Evolutionary conservation across 2,888 invertebrate genomes (phyloP), one percentile per base, ranked within the genome.

Genomic region (Cheilosia pagana): DNA sequence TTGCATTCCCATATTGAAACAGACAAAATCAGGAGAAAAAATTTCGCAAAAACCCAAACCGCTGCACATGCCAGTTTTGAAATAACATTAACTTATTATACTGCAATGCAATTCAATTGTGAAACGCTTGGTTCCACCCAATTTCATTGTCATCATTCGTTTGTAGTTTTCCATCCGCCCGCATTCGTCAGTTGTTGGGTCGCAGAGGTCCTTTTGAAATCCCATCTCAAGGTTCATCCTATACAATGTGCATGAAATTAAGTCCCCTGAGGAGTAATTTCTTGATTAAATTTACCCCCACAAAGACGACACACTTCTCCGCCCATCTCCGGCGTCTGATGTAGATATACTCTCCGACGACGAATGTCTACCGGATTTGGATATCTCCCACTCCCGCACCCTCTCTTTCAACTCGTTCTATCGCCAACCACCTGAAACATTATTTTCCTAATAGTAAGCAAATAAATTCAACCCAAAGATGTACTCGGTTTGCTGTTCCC

Each of bases 281-380:
- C 83, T 78, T 78, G 83, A 83, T 83, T 83, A 83, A 83, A 83
- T 83, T 83, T 83, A 65, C 79, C 77, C 78, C 79, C 55, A 74
- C 74, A 79, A 75, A 74, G 83, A 83, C 70, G 62, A 75, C 83
- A 75, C 78, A 53, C 57, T 75, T 63, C 59, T 28, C 70, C 43
- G 28, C 10, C n/a, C 14, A 28, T 68, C 45, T n/a, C n/a, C n/a
- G n/a, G n/a, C 25, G 23, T 50, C 25, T 77, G 52, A n/a, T n/a
- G n/a, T n/a, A n/a, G n/a, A n/a, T n/a, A n/a, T n/a, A n/a, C n/a
- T 81, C 65, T 31, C 52, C 35, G 21, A 39, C 62, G 8, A 8
- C 12, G 76, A 65, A 53, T 28, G 25, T 50, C 21, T 59, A 25
- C 25, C 16, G 28, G 23, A 63, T 35, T 35, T 35, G 35, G 28